Conservation (phyloP, 30 jellyfish, hydroid and myxozoan genomes). For the Turritopsis dohrnii region DNA sequence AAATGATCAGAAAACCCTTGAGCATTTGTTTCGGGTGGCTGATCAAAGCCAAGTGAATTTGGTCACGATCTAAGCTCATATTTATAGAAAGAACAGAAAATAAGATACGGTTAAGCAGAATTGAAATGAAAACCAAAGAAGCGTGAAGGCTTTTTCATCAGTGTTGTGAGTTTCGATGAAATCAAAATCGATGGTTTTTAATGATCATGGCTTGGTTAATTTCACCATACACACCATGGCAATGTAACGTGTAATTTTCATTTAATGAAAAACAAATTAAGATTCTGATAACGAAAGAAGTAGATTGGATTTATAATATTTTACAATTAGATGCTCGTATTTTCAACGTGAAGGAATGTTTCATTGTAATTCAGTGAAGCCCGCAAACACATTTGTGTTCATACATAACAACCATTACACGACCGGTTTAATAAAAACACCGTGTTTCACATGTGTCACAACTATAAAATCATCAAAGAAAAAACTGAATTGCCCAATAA, state of each 20-base stretch:
- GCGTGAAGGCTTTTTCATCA: not conserved
- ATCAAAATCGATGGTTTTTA: not conserved
- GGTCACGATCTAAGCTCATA: not conserved
- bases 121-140: not conserved
- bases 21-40: constrained; percentile 34
- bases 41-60: constrained; percentile 2
- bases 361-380: no score
- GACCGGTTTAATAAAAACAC: not conserved
- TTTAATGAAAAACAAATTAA: not conserved
- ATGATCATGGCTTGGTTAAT: not conserved
- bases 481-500: not conserved
- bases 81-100: not conserved
- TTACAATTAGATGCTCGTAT: not conserved
- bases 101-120: not conserved
- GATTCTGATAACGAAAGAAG: not conserved
- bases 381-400: no score
- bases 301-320: not conserved
- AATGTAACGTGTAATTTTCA: not conserved
- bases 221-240: not conserved
- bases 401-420: not conserved
- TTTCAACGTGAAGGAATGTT: not conserved
- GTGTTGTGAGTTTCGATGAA: not conserved
- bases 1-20: constrained; percentile 20
- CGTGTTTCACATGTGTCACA: not conserved
- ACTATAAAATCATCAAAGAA: not conserved